Base-by-base conservation (phyloP, 2,888 invertebrate genomes). In the Branchellion lobata region DNA sequence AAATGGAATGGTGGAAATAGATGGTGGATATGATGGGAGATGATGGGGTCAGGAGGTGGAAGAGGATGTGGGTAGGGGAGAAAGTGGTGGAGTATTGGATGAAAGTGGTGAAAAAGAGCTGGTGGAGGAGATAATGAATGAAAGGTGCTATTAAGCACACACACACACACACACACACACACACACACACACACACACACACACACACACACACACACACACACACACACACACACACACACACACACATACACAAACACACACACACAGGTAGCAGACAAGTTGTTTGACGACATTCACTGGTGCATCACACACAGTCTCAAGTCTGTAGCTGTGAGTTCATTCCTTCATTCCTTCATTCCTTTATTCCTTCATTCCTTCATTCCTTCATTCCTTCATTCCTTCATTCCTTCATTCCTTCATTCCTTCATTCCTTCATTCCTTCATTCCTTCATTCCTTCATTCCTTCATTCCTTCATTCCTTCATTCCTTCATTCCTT, bases 271-370 rank as follows among this genome's bases (percentile, higher is more conserved):
- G 86, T 87, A 0, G 95, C 96, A 0, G 94, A 95, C 86, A 92
- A 92, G 83, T 89, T 96, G 24, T 96, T 95, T 86, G 92, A 93
- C 82, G 92, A 93, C 84, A 96, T 89, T 34, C 84, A 87, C 81
- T 88, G 88, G 88, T 89, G 94, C 80, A 95, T 95, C 82, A 93
- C 95, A 11, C 96, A 96, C 87, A 96, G 96, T 0, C 87, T 97
- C 81, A 94, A 94, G 88, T 94, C 96, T 1, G 96, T 96, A 0
- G 92, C 94, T 5, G 94, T 94, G 83, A 86, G 87, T 85, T 33
- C n/a, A n/a, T n/a, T 34, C 18, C n/a, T 24, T 76, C 65, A 21
- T n/a, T n/a, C 24, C 5, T 27, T 75, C 18, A 34, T 29, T 81
- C 57, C 1, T 68, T 1, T 33, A 24, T 79, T 34, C 24, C 51